A percentile compares a stretch with the other conserved stretches of the same genome.
Conservation (phyloP, 2,888 invertebrate species). For the Hyles lineata region DNA sequence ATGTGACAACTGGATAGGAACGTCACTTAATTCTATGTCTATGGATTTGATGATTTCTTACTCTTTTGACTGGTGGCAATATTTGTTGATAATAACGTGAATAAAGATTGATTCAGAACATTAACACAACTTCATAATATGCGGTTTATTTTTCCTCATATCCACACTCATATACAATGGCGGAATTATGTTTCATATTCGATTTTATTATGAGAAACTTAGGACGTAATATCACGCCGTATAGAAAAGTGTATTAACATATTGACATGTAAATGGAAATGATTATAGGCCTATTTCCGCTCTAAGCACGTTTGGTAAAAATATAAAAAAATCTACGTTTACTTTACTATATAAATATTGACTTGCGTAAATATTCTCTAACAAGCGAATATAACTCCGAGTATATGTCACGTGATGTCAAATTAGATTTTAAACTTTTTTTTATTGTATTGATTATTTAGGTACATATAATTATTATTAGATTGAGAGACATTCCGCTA, state of each 20-base stretch:
- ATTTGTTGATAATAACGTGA: no score
- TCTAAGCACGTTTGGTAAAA: slow-evolving; percentile 17
- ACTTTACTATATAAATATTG: slow-evolving; percentile 11
- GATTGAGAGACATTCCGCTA: not conserved
- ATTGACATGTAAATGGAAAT: slow-evolving; percentile 14
- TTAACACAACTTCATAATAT: no score
- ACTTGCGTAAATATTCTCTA: slow-evolving; percentile 16
- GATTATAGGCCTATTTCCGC: slow-evolving; percentile 9
- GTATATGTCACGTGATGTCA: slow-evolving; percentile 2
- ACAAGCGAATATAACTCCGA: slow-evolving; percentile 18
- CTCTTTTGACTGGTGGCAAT: no score
- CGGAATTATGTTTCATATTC: no score
- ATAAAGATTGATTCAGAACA: no score
- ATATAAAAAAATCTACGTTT: slow-evolving; percentile 20
- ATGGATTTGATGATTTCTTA: no score
- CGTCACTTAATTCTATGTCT: no score
- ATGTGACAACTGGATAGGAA: no score
- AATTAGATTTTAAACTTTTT: not conserved
- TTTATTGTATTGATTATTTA: slow-evolving; percentile 13
- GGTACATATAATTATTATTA: slow-evolving; percentile 3
- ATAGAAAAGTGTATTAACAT: not conserved
- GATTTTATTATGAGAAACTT: no score
- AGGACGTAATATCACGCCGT: not conserved
- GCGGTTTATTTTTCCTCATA: no score
- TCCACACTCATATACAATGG: no score